Evolutionary conservation across 2,797 vertebrate genomes (phyloP), one percentile per base, ranked within the genome.

Genomic region (Rhincodon typus): DNA sequence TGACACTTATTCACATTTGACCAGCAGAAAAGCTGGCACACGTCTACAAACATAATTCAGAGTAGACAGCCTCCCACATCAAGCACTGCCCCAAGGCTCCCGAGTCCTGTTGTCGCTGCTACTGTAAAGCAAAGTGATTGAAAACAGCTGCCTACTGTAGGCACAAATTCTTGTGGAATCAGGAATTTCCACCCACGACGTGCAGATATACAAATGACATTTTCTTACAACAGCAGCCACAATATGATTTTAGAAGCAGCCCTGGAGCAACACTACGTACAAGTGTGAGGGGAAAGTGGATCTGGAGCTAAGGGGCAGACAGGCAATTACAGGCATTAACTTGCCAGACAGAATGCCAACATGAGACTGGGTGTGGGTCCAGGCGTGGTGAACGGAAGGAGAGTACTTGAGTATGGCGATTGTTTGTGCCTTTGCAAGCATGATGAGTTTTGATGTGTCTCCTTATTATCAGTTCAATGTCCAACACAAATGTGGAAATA

Each of bases 171-270:
- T 62, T 62, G 53, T 4, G 90, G 38, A n/a, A 23, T 93, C 66
- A 25, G 90, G 90, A 93, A 93, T 93, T 69, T 21, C 21, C 90
- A 93, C 90, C 90, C 90, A 93, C 19, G 1, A n/a, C 8, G 3
- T 66, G 34, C 88, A 23, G 57, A 93, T 67, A 38, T 21, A 93
- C 38, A 38, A 38, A 38, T 74, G 53, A 90, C 13, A 95, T 7
- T 84, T 66, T 95, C 74, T 96, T 95, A 96, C 46, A 50, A 25
- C 27, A 66, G 88, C 4, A 53, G 17, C 17, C 62, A 91, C 30
- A 12, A 27, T 87, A 19, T 57, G 72, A 66, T 77, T 74, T 72
- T 23, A 2, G 82, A 57, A 7, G 70, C 27, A 79, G 10, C 34
- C 95, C 23, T 6, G 38, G 15, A 82, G 30, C 0, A 91, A 79